A percentile compares a stretch with the other conserved stretches of the same genome.
phyloP scores from a whole-genome alignment of 1,140 invertebrate species.

The Hycleus cichorii region DNA sequence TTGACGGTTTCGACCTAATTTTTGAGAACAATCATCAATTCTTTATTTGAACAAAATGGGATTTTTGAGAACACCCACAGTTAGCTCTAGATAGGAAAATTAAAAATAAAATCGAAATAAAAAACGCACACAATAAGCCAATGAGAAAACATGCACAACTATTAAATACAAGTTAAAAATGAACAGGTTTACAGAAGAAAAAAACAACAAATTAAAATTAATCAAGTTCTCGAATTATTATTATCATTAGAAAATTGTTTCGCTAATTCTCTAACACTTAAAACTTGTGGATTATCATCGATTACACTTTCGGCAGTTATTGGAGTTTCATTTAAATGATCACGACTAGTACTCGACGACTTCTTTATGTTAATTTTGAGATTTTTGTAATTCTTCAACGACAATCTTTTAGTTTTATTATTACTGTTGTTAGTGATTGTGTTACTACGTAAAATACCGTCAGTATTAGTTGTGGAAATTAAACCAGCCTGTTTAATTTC shows the following conservation, averaged over 20 bases:
- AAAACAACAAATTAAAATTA: background rate
- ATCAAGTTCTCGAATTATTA: background rate
- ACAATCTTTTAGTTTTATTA: slow-evolving; percentile 18
- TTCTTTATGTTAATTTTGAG: slow-evolving; percentile 40
- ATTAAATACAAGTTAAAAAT: background rate
- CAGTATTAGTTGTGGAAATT: slow-evolving; percentile 63
- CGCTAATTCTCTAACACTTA: slow-evolving; percentile 31
- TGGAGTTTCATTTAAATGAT: slow-evolving; percentile 21
- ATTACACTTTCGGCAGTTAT: slow-evolving; percentile 28
- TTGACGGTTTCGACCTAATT: background rate
- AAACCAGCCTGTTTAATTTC: slow-evolving; percentile 59
- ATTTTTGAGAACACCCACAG: too few relatives aligned
- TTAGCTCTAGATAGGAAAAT: background rate
- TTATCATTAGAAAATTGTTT: slow-evolving; percentile 22
- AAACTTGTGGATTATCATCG: slow-evolving; percentile 7
- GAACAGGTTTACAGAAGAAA: background rate
- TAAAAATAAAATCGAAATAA: background rate
- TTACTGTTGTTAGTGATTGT: slow-evolving; percentile 20
- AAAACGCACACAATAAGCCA: background rate
- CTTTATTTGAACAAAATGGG: too few relatives aligned
- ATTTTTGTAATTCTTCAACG: slow-evolving; percentile 42
- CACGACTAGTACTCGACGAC: slow-evolving; percentile 11
- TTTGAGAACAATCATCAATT: too few relatives aligned
- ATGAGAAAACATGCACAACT: background rate
- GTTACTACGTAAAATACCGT: slow-evolving; percentile 47